Conservation (phyloP, 2,888 invertebrate genomes). For the Notodonta ziczac region DNA sequence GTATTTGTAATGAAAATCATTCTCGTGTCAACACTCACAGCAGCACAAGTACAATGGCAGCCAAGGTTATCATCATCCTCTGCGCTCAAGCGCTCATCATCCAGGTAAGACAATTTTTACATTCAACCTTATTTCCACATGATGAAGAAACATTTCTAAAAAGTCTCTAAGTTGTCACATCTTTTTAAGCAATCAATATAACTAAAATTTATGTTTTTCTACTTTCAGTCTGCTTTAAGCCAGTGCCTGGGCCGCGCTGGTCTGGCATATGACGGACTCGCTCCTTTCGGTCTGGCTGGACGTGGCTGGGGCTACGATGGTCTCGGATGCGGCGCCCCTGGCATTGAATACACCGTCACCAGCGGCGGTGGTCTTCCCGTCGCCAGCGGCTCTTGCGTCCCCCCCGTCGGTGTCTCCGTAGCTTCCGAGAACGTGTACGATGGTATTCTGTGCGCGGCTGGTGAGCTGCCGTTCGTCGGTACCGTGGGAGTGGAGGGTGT, state of each 20-base stretch:
- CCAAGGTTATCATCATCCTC: conserved; percentile 1
- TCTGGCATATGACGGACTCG: conserved; percentile 2
- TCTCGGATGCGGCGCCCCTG: conserved; percentile 9
- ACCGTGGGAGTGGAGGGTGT: not conserved
- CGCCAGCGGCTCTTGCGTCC: not conserved
- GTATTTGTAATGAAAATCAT: not conserved
- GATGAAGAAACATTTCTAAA: too few species aligned
- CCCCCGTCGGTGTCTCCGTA: not conserved
- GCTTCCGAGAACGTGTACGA: not conserved
- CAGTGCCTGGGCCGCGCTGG: conserved; percentile 8
- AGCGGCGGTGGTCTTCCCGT: conserved; percentile 2
- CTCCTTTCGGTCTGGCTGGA: not conserved
- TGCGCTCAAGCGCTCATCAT: conserved; percentile 1
- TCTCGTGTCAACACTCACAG: conserved; percentile 2
- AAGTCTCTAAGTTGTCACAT: too few species aligned
- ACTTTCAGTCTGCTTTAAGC: conserved; percentile 12
- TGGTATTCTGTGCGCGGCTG: not conserved
- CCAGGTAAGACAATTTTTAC: not conserved
- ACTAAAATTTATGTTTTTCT: not conserved
- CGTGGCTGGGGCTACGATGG: conserved; percentile 3
- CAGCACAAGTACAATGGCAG: not conserved
- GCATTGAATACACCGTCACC: conserved; percentile 1
- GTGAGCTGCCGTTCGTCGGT: conserved; percentile 1
- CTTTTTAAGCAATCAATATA: too few species aligned
- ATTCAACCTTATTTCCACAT: too few species aligned